Evolutionary conservation across 2,113 vertebrate species (phyloP).

Genomic region (Camarhynchus parvulus): DNA sequence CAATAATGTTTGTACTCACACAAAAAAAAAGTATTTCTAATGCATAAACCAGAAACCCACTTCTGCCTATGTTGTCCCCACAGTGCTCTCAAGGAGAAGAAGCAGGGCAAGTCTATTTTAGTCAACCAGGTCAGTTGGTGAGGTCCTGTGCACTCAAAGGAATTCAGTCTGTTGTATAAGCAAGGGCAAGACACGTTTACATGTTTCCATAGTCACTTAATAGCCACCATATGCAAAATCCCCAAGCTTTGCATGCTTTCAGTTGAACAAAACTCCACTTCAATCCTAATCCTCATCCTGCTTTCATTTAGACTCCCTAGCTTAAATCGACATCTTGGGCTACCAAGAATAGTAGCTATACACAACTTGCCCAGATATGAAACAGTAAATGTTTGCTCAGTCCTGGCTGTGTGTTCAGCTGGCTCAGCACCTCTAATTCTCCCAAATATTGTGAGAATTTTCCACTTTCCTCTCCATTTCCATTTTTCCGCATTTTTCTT

Average conservation of each 20-base stretch:
- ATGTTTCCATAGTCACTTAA: background rate
- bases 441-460: background rate
- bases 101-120: background rate
- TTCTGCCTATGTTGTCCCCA: background rate
- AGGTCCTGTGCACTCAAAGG: background rate
- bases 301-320: background rate
- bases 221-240: background rate
- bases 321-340: background rate
- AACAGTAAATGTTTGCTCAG: background rate
- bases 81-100: background rate
- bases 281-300: background rate
- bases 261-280: background rate
- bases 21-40: background rate
- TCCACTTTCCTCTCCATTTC: background rate
- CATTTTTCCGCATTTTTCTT: rapidly evolving
- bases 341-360: background rate
- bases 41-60: background rate
- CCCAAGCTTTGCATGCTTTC: background rate
- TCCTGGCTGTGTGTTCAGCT: background rate
- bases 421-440: background rate
- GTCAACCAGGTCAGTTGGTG: background rate
- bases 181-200: background rate
- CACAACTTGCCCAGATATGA: background rate
- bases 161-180: background rate
- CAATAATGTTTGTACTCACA: background rate